Percentiles rank a stretch among this genome's conserved stretches.
phyloP scores from a whole-genome alignment of 2,888 invertebrate genomes.

The Chaetogeoica ovagalla region DNA sequence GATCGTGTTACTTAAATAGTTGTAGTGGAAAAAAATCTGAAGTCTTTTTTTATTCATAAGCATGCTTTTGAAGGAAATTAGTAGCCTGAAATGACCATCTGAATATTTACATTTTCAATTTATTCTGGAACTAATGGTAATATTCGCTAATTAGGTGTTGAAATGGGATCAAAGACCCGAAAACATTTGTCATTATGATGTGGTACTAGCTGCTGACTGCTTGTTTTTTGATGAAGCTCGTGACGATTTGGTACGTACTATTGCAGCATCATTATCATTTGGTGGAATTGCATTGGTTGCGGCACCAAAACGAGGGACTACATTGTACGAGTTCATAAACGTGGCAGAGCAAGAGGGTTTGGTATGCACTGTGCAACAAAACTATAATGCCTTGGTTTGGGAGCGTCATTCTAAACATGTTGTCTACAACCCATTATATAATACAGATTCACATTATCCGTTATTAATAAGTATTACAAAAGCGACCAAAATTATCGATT shows the following conservation, averaged over 20 bases:
- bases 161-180: slow-evolving; percentile 62
- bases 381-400: slow-evolving; percentile 71
- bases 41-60: slow-evolving; percentile 27
- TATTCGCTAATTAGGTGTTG: slow-evolving; percentile 59
- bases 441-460: slow-evolving; percentile 74
- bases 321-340: slow-evolving; percentile 70
- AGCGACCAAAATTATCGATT: slow-evolving; percentile 54
- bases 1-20: slow-evolving; percentile 30
- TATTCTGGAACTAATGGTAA: slow-evolving; percentile 42
- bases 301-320: slow-evolving; percentile 75
- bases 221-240: slow-evolving; percentile 77
- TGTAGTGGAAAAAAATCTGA: slow-evolving; percentile 18
- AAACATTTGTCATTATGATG: slow-evolving; percentile 64
- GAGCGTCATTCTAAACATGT: slow-evolving; percentile 68
- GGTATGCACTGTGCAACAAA: slow-evolving; percentile 64
- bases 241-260: slow-evolving; percentile 69
- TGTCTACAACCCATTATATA: slow-evolving; percentile 66
- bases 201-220: slow-evolving; percentile 78
- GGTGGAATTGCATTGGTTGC: slow-evolving; percentile 72
- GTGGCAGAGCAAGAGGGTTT: slow-evolving; percentile 68
- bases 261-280: slow-evolving; percentile 67
- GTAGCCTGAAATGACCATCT: slow-evolving; percentile 34
- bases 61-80: slow-evolving; percentile 41
- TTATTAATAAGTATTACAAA: slow-evolving; percentile 69
- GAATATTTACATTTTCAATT: slow-evolving; percentile 33